Base-by-base conservation (phyloP, 2,113 vertebrate species). In the Diphyllodes magnificus region DNA sequence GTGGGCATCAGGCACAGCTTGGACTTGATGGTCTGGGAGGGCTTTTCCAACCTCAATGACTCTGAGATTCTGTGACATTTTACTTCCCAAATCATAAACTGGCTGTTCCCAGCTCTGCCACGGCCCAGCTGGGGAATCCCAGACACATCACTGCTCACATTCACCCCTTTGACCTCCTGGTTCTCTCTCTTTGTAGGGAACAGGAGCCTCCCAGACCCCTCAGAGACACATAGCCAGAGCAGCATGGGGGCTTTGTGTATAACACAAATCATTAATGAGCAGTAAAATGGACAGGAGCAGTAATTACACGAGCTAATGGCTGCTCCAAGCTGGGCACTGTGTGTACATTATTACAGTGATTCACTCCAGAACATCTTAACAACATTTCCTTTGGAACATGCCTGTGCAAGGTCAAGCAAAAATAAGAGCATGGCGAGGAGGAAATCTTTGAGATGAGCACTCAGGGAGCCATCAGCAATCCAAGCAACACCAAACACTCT, bases 371-470 rank as follows among this genome's bases (percentile, higher is more conserved):
- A 69, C 76, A 45, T 88, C 95, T 60, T 17, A 22, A 77, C 86
- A 93, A 56, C 57, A 64, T 59, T 30, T 60, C 71, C 82, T 71
- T 50, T 35, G 22, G 49, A 88, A 63, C 10, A 10, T 2, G 51
- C 76, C 76, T 31, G 2, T 6, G 72, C 94, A 93, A 95, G 94
- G 92, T 96, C 95, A 79, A 59, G 91, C 61, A 57, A 60, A 91
- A 96, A 66, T 9, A 63, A 66, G 13, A 88, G 85, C 8, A 4
- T 20, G 61, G 61, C 2, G 18, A 79, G 91, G 76, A 82, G 70
- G 61, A 79, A 95, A 82, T 56, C 25, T 91, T 56, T 9, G 80
- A 53, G 91, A 88, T 22, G 89, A 91, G 86, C 76, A 17, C 72
- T 63, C 11, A 1, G 92, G 91, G 91, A 96, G 25, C 51, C 88